Conservation (phyloP, 2,888 invertebrate genomes). For the Drosophila rubida region DNA sequence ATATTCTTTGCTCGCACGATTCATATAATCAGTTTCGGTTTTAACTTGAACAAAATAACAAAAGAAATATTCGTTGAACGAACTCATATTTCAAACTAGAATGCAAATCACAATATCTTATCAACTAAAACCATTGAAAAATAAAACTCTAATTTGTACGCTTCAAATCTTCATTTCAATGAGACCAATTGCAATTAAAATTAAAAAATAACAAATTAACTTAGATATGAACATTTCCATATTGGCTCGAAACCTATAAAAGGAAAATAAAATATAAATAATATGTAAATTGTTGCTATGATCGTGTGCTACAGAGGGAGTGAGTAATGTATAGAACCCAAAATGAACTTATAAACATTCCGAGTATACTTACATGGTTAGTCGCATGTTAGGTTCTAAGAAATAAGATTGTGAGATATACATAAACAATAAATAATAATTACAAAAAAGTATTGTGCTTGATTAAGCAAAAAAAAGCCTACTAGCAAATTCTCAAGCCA, state of each 20-base stretch:
- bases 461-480: conserved; percentile 46
- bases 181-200: conserved; percentile 66
- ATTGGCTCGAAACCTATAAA: conserved; percentile 56
- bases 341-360: conserved; percentile 50
- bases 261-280: conserved; percentile 16
- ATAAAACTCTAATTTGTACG: conserved; percentile 66
- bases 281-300: conserved; percentile 14
- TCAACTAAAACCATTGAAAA: conserved; percentile 36
- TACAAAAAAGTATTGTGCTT: conserved; percentile 42
- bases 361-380: conserved; percentile 73
- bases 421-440: conserved; percentile 53
- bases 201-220: conserved; percentile 37
- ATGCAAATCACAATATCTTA: conserved; percentile 63
- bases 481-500: conserved; percentile 15
- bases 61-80: conserved; percentile 28
- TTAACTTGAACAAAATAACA: conserved; percentile 19
- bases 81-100: conserved; percentile 52
- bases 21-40: conserved; percentile 3
- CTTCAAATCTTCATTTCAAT: conserved; percentile 47
- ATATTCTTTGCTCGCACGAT: conserved; percentile 6
- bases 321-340: conserved; percentile 17
- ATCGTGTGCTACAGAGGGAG: not conserved
- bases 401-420: conserved; percentile 71
- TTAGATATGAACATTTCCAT: conserved; percentile 59
- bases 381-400: conserved; percentile 75